Evolutionary conservation across 2,797 vertebrate species (phyloP), one percentile per base, ranked within the genome.

Genomic region (Eptatretus atami): DNA sequence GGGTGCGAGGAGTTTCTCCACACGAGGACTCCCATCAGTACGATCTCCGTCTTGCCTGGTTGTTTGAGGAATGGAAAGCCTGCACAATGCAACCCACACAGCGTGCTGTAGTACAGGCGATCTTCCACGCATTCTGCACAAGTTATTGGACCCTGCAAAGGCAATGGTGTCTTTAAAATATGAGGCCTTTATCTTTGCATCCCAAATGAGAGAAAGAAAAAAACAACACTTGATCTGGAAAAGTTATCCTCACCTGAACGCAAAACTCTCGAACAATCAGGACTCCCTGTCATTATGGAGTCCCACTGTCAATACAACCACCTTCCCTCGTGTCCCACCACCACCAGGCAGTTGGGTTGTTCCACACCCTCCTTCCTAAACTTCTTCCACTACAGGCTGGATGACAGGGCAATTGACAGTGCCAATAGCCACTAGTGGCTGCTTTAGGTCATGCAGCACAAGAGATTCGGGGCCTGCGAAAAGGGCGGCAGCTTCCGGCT

Each of bases 401-500:
- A 19, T 19, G 19, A 19, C 31, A 44, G 57, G 57, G 57, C 57
- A 61, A n/a, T 10, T 10, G 57, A n/a, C 57, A 2, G 57, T 77
- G 24, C 84, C 86, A 0, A 93, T 73, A 71, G 82, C 84, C n/a
- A 76, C 66, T 0, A 93, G 69, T 0, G 86, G 81, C 70, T 95
- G 82, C 69, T 90, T 81, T 11, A 96, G 71, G 69, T 80, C 85
- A 60, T 84, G 79, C 13, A 96, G 75, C 60, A 84, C 74, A 68
- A 71, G 74, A 64, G 69, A 0, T 71, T 72, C 0, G 66, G n/a
- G 67, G 67, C 67, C 1, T 74, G 70, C 0, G 31, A 44, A 4
- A 44, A 44, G 4, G 31, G 31, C 31, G 31, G 31, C 6, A 8
- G 31, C 31, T 44, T 44, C 31, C 31, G 31, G 24, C 70, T 69